Evolutionary conservation across 1,140 invertebrate genomes (phyloP).

Genomic region (Rhyacophila brunnea): DNA sequence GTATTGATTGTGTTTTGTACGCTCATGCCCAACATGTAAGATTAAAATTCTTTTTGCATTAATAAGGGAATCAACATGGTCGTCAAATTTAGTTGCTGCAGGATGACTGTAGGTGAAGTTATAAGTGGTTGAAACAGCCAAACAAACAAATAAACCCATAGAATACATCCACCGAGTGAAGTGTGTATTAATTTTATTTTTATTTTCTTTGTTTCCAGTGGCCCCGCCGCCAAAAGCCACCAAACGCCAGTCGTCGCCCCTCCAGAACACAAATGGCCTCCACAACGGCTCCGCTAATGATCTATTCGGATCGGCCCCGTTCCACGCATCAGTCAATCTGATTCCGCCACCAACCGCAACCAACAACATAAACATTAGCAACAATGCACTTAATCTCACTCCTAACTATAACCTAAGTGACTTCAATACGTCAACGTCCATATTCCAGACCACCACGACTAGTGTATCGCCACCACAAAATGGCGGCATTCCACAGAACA

Average conservation of each 20-base stretch:
- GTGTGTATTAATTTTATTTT: too few relatives aligned
- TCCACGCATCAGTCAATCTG: conserved; percentile 38
- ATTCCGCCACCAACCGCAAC: conserved; percentile 11
- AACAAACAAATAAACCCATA: too few relatives aligned
- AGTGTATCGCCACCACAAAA: not conserved
- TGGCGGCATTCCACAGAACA: conserved; percentile 4
- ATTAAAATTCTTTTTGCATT: too few relatives aligned
- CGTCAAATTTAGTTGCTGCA: too few relatives aligned
- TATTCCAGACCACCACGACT: conserved; percentile 35
- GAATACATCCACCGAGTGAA: too few relatives aligned
- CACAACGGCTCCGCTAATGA: conserved; percentile 54
- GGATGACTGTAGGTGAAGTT: too few relatives aligned
- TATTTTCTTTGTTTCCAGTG: conserved; percentile 55
- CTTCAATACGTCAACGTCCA: conserved; percentile 49
- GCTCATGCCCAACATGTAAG: too few relatives aligned
- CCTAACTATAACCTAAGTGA: conserved; percentile 52
- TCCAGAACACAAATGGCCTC: conserved; percentile 43
- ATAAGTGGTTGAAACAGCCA: too few relatives aligned
- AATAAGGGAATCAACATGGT: too few relatives aligned
- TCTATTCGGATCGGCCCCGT: conserved; percentile 68
- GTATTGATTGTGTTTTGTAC: too few relatives aligned
- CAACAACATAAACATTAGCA: not conserved
- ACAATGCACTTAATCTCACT: conserved; percentile 30
- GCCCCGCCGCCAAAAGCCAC: conserved; percentile 76
- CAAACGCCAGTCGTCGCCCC: conserved; percentile 56